phyloP scores from a whole-genome alignment of 2,797 vertebrate genomes.

The Schizopygopsis pylzovi region DNA sequence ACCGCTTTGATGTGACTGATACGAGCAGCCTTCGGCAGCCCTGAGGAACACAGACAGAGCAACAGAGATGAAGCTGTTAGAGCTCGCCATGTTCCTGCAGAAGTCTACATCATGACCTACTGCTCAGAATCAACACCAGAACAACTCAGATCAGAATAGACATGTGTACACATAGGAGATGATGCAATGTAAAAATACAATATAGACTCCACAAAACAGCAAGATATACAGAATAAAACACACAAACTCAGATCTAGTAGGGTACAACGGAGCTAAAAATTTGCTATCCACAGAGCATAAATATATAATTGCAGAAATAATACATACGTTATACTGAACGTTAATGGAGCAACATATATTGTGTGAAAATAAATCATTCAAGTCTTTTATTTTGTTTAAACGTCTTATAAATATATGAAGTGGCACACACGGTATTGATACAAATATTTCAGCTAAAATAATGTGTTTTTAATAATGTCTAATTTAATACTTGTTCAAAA shows the following conservation, averaged over 20 bases:
- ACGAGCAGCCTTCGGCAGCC: constrained; percentile 88
- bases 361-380: too few species aligned
- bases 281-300: too few species aligned
- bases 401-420: too few species aligned
- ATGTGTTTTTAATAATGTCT: too few species aligned
- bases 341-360: too few species aligned
- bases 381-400: too few species aligned
- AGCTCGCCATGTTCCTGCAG: background rate
- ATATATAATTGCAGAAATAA: too few species aligned
- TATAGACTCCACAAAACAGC: background rate
- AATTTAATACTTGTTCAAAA: too few species aligned
- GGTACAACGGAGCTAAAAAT: too few species aligned
- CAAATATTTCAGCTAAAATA: too few species aligned
- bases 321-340: too few species aligned
- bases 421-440: too few species aligned
- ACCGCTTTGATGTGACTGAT: constrained; percentile 81
- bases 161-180: background rate
- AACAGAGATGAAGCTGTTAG: background rate
- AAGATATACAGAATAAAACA: background rate
- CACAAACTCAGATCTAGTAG: background rate
- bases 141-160: background rate
- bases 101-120: background rate
- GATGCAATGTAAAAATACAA: background rate
- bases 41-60: constrained; percentile 64
- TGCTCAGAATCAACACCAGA: background rate